Conservation (phyloP, 2,888 invertebrate genomes). For the Ectropis crepuscularia region DNA sequence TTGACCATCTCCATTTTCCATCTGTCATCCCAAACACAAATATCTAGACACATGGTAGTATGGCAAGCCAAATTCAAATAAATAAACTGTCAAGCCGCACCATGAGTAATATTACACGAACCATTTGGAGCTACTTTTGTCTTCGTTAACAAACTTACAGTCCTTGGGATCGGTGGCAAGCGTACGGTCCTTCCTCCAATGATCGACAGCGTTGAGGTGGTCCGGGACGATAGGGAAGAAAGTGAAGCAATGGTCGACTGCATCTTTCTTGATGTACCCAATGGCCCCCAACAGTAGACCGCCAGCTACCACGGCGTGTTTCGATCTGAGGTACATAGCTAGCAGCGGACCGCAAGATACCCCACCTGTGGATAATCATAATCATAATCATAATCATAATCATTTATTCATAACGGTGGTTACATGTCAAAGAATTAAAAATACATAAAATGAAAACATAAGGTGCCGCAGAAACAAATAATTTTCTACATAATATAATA, state of each 20-base stretch:
- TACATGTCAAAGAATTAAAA: too few species aligned
- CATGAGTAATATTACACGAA: too few species aligned
- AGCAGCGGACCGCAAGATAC: conserved; percentile 68
- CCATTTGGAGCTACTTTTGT: too few species aligned
- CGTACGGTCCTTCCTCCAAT: conserved; percentile 59
- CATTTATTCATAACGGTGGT: too few species aligned
- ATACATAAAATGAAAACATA: too few species aligned
- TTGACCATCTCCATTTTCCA: too few species aligned
- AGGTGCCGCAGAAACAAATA: too few species aligned
- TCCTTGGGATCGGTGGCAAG: conserved; percentile 60
- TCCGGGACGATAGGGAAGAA: conserved; percentile 47
- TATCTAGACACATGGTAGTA: too few species aligned
- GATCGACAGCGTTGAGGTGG: conserved; percentile 52
- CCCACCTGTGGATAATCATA: conserved; percentile 57
- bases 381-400: not conserved
- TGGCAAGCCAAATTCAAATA: too few species aligned
- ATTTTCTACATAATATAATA: too few species aligned
- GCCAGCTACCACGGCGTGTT: conserved; percentile 63
- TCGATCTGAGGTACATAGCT: conserved; percentile 59
- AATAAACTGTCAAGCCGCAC: too few species aligned
- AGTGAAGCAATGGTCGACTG: conserved; percentile 44
- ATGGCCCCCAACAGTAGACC: conserved; percentile 59
- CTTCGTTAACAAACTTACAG: conserved; percentile 51
- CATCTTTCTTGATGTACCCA: conserved; percentile 65
- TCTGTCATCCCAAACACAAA: too few species aligned